Evolutionary conservation across 2,888 invertebrate genomes (phyloP).

Genomic region (Lasius platythorax): DNA sequence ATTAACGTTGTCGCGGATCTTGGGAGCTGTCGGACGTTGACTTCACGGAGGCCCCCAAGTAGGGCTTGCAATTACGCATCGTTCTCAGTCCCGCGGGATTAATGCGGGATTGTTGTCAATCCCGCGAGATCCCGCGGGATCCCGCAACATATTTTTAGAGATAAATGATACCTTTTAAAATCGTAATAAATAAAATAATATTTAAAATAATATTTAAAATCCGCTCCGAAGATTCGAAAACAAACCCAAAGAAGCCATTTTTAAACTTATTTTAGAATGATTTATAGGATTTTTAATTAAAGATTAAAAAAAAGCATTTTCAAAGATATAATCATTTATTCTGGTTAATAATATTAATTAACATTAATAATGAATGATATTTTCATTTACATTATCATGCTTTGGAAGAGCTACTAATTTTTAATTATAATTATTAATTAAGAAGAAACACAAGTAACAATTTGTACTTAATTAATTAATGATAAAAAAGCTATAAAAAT

Average conservation of each 20-base stretch:
- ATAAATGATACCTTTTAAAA: too few relatives aligned
- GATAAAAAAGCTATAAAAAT: not conserved
- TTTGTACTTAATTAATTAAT: not conserved
- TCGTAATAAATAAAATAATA: too few relatives aligned
- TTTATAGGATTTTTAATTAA: not conserved
- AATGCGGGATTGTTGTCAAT: too few relatives aligned
- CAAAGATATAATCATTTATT: too few relatives aligned
- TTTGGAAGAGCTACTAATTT: not conserved
- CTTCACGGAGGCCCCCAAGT: too few relatives aligned
- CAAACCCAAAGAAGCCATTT: not conserved
- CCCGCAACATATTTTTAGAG: too few relatives aligned
- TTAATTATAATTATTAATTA: not conserved
- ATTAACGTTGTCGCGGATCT: too few relatives aligned
- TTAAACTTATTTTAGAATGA: not conserved
- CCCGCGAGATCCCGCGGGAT: too few relatives aligned
- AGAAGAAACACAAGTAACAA: not conserved
- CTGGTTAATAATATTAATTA: not conserved
- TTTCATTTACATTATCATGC: not conserved
- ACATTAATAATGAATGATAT: not conserved
- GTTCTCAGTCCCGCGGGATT: too few relatives aligned
- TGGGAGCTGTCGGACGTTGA: too few relatives aligned
- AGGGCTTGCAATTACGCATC: too few relatives aligned
- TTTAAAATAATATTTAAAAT: not conserved
- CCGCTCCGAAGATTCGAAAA: not conserved
- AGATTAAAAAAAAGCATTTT: not conserved